Evolutionary conservation across 1,140 invertebrate species (phyloP), one percentile per base, ranked within the genome.

Genomic region (Drosophila persimilis): DNA sequence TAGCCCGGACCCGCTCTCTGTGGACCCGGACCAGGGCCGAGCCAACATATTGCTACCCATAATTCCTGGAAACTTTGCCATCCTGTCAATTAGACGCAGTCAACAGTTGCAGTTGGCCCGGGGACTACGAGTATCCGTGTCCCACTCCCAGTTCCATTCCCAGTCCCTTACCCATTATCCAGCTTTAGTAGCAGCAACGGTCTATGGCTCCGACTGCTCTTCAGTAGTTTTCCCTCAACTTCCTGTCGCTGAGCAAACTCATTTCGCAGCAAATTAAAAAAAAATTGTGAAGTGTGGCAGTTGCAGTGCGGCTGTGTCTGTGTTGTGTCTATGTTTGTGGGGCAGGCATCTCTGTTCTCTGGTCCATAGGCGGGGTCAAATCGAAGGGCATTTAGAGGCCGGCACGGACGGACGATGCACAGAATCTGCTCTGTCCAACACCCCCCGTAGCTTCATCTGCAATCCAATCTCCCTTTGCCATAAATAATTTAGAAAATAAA

Each of bases 11-110:
- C 22, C 47, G 11, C 3, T 53, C 3, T 53, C 24, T 31, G 8
- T 31, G 31, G 31, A 7, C 9, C 43, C 0, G 2, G 22, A 9
- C 15, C 39, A 24, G 55, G 59, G 44, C 50, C 35, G 9, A 8
- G 2, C 39, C 66, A 53, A 59, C 15, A 66, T 75, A 75, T 66
- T 76, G 80, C 59, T 55, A 41, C 71, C 80, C 81, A 83, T 84
- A 83, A 79, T 71, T 83, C 76, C 61, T 83, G 56, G 64, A 59
- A 84, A 74, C 80, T 61, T 62, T 57, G 60, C 65, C 64, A 60
- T 78, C 53, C 80, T 83, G 75, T 83, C 80, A 83, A 83, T 84
- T 83, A 84, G 75, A 76, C 53, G 41, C 52, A 66, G 65, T 75
- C 63, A 67, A 53, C 65, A 66, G 55, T 66, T 67, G 50, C 65